Evolutionary conservation across 2,888 invertebrate genomes (phyloP).

Genomic region (Aricia artaxerxes): DNA sequence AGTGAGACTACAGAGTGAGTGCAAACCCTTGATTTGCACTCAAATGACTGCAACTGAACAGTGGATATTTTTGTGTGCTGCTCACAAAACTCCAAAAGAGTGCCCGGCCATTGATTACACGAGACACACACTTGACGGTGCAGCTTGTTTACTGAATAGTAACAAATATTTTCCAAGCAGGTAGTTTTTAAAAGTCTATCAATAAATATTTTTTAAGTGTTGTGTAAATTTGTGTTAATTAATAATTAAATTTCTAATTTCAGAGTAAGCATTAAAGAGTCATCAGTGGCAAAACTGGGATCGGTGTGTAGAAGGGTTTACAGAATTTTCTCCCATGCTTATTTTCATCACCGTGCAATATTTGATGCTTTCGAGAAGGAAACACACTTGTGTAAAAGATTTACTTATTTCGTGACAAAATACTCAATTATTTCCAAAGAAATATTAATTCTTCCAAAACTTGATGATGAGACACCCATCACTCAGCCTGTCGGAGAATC

Average conservation of each 20-base stretch:
- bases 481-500: constrained; percentile 78
- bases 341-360: constrained; percentile 97
- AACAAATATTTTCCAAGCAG: constrained; percentile 99
- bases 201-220: not conserved
- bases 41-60: constrained; percentile 99
- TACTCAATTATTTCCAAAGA: constrained; percentile 99
- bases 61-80: constrained; percentile 99
- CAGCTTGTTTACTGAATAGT: constrained; percentile 98
- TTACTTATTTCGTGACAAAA: constrained; percentile 98
- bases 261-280: constrained; percentile 99
- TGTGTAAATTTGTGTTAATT: not conserved
- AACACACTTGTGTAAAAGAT: constrained; percentile 96
- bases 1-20: constrained; percentile 96
- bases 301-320: constrained; percentile 99
- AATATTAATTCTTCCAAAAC: constrained; percentile 98
- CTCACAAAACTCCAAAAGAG: constrained; percentile 99
- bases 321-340: constrained; percentile 99
- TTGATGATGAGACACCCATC: constrained; percentile 86
- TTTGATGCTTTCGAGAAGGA: constrained; percentile 99
- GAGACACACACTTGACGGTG: constrained; percentile 98
- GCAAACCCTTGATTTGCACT: constrained; percentile 97
- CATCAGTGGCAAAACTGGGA: constrained; percentile 98
- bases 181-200: constrained; percentile 66
- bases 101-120: constrained; percentile 99
- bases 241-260: constrained; percentile 49